These are phyloP conservation scores for Scomber japonicus DNA, from an alignment of 2,113 vertebrate species.

Conservation along the genomic window DNA sequence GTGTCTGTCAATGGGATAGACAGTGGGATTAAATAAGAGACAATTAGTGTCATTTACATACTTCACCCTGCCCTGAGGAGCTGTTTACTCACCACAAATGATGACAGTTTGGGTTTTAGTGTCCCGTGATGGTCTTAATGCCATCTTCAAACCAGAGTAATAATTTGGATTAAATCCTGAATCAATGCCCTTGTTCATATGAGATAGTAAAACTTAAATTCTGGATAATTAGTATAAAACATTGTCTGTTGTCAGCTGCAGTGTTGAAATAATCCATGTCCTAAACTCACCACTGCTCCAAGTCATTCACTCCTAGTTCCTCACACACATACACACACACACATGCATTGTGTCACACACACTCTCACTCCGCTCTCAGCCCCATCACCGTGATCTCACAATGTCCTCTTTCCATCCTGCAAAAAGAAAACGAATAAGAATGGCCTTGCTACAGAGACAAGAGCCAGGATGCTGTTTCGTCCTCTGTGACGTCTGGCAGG, in stretches of 20 bases:
- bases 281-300: constrained; percentile 35
- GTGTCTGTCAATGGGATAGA: constrained; percentile 8
- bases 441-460: constrained; percentile 68
- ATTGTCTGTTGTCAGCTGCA: constrained; percentile 8
- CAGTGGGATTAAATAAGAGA: background rate
- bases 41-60: background rate
- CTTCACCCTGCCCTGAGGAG: constrained; percentile 11
- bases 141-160: background rate
- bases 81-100: constrained; percentile 13
- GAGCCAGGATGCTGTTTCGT: constrained; percentile 32
- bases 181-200: background rate
- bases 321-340: constrained; percentile 23
- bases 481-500: constrained; percentile 43
- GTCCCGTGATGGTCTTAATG: background rate
- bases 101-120: background rate
- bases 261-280: background rate
- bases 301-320: constrained; percentile 17
- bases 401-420: constrained; percentile 48
- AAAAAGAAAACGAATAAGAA: constrained; percentile 57
- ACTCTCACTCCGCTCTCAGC: background rate
- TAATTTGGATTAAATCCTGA: background rate
- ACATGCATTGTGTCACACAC: constrained; percentile 20
- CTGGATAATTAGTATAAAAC: background rate
- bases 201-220: background rate
- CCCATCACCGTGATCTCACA: constrained; percentile 51